Base-by-base conservation (phyloP, 2,113 vertebrate genomes). In the Saguinus midas region DNA sequence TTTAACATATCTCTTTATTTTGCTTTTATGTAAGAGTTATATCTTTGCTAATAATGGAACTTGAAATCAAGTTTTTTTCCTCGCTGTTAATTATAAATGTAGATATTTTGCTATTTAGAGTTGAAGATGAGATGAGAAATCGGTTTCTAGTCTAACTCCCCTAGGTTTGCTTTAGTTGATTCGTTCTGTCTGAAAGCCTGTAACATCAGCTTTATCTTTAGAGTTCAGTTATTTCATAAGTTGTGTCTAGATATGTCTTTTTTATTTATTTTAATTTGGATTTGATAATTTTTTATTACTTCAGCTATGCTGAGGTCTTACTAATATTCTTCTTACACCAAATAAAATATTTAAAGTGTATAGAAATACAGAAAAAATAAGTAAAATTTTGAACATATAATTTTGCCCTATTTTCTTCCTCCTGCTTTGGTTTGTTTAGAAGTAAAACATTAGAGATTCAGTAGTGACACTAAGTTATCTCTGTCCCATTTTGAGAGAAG, bases 111-210 rank as follows among this genome's bases (percentile, higher is more conserved):
- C 80, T 61, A 13, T 48, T 27, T 57, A 16, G 23, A 45, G 3
- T n/a, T 52, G 64, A 88, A 83, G 64, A 45, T 84, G 58, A 95
- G 37, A 45, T 84, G 68, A 95, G 37, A 80, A 92, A 57, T 84
- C 32, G 82, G 35, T 82, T 92, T 85, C n/a, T 43, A 43, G 32
- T 72, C 32, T 96, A 32, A 45, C 0, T 50, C 35, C 48, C 6
- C 23, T 43, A 50, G 61, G 16, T 58, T 64, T 66, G 7, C 48
- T 76, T 95, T 64, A 27, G 20, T 75, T 16, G 32, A 13, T 83
- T 84, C 9, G 83, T 86, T 80, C 45, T 79, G 13, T 8, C 12
- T 58, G 32, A 87, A 91, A 93, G 14, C 8, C 57, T 83, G 2
- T 90, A 79, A 82, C 87, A 52, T 52, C 57, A 18, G 37, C 2